Evolutionary conservation across 2,113 vertebrate species (phyloP), one percentile per base, ranked within the genome.

Genomic region (Ceyx cyanopectus): DNA sequence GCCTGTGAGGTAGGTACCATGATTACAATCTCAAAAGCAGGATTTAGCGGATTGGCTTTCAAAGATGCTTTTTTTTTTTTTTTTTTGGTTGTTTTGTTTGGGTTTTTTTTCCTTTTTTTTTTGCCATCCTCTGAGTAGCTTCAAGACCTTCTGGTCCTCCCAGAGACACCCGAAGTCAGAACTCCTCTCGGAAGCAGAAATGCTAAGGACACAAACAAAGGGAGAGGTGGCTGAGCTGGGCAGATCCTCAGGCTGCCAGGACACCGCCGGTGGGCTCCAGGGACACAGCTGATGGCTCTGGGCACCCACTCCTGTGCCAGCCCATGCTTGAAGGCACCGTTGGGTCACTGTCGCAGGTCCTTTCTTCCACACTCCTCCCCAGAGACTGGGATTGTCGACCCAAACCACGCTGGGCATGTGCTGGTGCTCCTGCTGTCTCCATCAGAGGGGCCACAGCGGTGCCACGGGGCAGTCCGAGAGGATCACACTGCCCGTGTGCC

Each of bases 1-100:
- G 72, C 29, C 85, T 68, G 81, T 89, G 95, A 96, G 95, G 96
- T 91, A 94, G 88, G 94, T 95, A 60, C 74, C 16, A 8, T 14
- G 51, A 88, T 72, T 62, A 66, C 34, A 54, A 51, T 43, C 88
- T 69, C 54, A 94, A 87, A 63, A 83, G 66, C 27, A 54, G 66
- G 85, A 67, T 81, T 85, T 40, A 69, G 27, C 18, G 29, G 80
- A 77, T 74, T 78, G 76, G 48, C 56, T 41, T 90, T 85, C 54
- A 26, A 72, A 82, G 24, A 43, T 12, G 20, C 34, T 66, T 92
- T 80, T 73, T 30, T 26, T 19, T 7, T 19, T 7, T 43, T 5
- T 27, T 22, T 63, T 21, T 30, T 37, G 34, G 34, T 37, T 37
- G 34, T 37, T n/a, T 66, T 92, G 77, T 69, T 30, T 26, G 37